Evolutionary conservation across 1,140 invertebrate genomes (phyloP).

Genomic region (Listronotus oregonensis): DNA sequence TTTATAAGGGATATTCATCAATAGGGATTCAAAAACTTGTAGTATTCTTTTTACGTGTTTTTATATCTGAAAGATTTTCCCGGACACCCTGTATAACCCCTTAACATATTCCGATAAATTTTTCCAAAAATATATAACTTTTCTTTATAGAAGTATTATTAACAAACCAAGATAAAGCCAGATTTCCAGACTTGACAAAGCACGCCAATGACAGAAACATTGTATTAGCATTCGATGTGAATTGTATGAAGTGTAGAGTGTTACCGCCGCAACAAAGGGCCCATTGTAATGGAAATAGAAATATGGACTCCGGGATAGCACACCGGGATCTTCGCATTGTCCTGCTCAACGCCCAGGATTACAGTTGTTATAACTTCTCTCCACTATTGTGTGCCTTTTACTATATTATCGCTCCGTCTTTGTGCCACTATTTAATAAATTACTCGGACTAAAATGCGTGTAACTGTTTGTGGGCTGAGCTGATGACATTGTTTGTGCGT

Average conservation of each 20-base stretch:
- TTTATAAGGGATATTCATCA: no score
- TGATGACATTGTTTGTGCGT: constrained; percentile 31
- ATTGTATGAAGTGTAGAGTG: constrained; percentile 32
- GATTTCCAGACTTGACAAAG: not conserved
- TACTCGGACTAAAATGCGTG: constrained; percentile 27
- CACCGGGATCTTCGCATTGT: constrained; percentile 37
- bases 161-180: no score
- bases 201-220: constrained; percentile 31
- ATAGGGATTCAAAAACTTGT: no score
- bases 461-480: constrained; percentile 28
- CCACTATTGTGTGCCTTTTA: constrained; percentile 23
- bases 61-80: no score
- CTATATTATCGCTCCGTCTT: constrained; percentile 27
- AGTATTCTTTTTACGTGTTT: no score
- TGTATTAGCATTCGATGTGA: constrained; percentile 27
- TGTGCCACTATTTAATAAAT: constrained; percentile 35
- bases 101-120: no score
- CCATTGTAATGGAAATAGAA: constrained; percentile 39
- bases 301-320: constrained; percentile 26
- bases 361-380: constrained; percentile 37
- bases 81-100: no score
- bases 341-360: constrained; percentile 32
- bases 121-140: no score
- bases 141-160: no score
- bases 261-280: constrained; percentile 27